Evolutionary conservation across 2,888 invertebrate species (phyloP), one percentile per base, ranked within the genome.

Genomic region (Chrysolina haemoptera): DNA sequence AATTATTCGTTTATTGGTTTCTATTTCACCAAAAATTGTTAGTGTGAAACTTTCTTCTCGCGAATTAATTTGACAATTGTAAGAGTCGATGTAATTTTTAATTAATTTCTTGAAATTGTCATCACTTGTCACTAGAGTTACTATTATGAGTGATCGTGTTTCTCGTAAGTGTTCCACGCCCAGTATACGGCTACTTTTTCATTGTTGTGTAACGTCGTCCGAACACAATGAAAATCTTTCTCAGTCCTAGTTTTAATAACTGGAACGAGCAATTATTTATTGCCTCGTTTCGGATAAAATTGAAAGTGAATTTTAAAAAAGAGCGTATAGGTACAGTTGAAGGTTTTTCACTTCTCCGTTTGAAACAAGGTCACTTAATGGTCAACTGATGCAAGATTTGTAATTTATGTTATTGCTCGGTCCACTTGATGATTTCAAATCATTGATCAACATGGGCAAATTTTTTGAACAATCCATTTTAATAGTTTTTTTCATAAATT

Each of bases 261-360:
- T 59, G 16, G 59, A 59, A 59, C 59, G 35, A 35, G n/a, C 59
- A 59, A 59, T 59, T 59, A 59, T 22, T 10, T 27, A 53, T 53
- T 59, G 59, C 59, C 35, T 59, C 53, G 53, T 53, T 59, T 59
- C 14, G 35, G 59, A n/a, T 59, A 10, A 14, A 59, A 27, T 59
- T 35, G 59, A 59, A 59, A 59, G 59, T 59, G 0, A 59, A 35
- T 12, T n/a, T 35, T n/a, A 59, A 59, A 35, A 59, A 59, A 59
- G 12, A 27, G n/a, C n/a, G 14, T 14, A 59, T 18, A 18, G 10
- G 10, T 53, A 53, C 18, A 9, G 35, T 22, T 27, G 59, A 59
- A 59, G 27, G 59, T 59, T 59, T 59, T 27, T 59, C 35, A 59
- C 14, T 35, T 59, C 59, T 59, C 59, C 59, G 1, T 59, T 53